These are phyloP conservation scores for Numenius arquata DNA, from an alignment of 2,113 vertebrate genomes.

Conservation along the genomic window DNA sequence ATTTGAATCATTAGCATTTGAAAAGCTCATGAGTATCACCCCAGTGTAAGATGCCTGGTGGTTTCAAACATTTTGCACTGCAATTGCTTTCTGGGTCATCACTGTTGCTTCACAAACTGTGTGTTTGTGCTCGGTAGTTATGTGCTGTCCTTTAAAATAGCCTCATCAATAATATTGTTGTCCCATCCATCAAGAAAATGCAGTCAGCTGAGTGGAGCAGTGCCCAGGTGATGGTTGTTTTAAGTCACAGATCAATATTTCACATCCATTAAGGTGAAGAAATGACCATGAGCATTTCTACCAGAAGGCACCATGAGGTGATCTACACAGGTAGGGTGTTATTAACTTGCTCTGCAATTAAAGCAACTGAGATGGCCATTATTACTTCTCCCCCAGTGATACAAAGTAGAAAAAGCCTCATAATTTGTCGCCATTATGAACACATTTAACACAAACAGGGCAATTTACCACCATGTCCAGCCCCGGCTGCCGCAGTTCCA, in stretches of 20 bases:
- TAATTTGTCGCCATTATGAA: background rate
- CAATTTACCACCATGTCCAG: background rate
- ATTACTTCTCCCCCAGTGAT: background rate
- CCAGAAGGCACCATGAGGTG: background rate
- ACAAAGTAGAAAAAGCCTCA: background rate
- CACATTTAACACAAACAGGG: background rate
- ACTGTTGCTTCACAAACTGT: rapidly evolving
- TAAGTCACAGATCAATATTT: background rate
- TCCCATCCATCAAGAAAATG: background rate
- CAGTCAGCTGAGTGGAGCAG: background rate
- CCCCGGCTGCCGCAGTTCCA: rapidly evolving
- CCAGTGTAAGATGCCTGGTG: background rate
- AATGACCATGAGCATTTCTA: background rate
- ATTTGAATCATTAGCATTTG: background rate
- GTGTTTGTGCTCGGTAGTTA: background rate
- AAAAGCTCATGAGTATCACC: background rate
- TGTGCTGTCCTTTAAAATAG: background rate
- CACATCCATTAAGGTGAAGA: background rate
- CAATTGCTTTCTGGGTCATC: background rate
- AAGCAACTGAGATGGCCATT: background rate
- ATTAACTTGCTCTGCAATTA: constrained; percentile 1
- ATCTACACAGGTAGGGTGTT: background rate
- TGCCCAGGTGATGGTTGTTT: background rate
- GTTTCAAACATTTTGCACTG: background rate
- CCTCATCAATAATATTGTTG: background rate